A percentile compares a stretch with the other conserved stretches of the same genome.
Evolutionary conservation across 2,888 invertebrate species (phyloP).

Genomic region (Mesorhabditis belari): DNA sequence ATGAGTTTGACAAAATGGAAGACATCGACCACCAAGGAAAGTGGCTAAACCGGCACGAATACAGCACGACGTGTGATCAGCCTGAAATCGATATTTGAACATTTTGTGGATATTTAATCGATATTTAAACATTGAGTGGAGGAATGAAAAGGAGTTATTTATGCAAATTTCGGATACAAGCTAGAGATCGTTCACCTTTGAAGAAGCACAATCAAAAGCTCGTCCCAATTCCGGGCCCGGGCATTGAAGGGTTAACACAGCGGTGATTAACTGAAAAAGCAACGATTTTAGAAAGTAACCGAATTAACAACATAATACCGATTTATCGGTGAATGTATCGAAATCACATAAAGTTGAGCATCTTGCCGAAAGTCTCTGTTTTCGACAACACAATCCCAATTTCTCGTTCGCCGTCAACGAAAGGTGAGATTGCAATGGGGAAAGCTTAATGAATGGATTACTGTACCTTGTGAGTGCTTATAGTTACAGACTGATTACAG

Average conservation of each 20-base stretch:
- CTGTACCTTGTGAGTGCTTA: not conserved
- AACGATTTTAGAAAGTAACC: not conserved
- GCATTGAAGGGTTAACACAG: conserved; percentile 45
- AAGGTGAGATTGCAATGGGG: not conserved
- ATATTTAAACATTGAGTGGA: not conserved
- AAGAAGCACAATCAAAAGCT: conserved; percentile 48
- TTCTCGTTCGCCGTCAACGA: conserved; percentile 43
- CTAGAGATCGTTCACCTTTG: conserved; percentile 23
- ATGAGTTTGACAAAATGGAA: conserved; percentile 48
- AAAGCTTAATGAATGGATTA: conserved; percentile 5
- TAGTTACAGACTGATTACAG: conserved; percentile 1
- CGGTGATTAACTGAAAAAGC: conserved; percentile 37
- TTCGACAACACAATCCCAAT: conserved; percentile 43
- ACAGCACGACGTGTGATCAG: conserved; percentile 41
- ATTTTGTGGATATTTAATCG: not conserved
- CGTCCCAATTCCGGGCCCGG: conserved; percentile 46
- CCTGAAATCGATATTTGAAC: conserved; percentile 1
- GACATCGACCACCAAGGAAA: conserved; percentile 44
- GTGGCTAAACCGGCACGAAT: conserved; percentile 28
- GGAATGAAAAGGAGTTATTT: not conserved
- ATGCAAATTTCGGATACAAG: no score
- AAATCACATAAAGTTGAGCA: conserved; percentile 48
- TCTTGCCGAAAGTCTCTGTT: conserved; percentile 29
- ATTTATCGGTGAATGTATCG: conserved; percentile 46
- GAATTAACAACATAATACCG: conserved; percentile 20